Base-by-base conservation (phyloP, 2,888 invertebrate genomes). In the Opisthograptis luteolata region DNA sequence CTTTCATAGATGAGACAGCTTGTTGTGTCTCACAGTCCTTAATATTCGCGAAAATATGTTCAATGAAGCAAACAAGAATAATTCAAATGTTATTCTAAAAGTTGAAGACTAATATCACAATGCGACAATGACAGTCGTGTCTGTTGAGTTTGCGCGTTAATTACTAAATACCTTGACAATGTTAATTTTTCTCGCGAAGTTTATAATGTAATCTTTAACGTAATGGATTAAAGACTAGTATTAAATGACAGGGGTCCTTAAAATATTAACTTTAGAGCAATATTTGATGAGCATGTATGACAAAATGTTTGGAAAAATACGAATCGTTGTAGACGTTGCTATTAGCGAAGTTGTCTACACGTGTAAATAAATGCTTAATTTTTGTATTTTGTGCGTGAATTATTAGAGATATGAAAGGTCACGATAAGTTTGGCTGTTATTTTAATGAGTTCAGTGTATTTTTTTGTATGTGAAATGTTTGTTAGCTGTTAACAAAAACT, bases 91-190 rank as follows among this genome's bases (percentile, higher is more conserved):
- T 74, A 71, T 73, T 67, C 66, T 66, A 63, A 70, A 70, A 60
- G 51, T 60, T 61, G 58, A 69, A 76, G 65, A 64, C 66, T 68
- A 65, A 73, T 73, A 68, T 70, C 66, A 72, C 64, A 76, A 78
- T 75, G 72, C 53, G 50, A 82, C 78, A 80, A 77, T 70, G 63
- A 58, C 40, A 44, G 63, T 76, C 82, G 79, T 84, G 85, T 73
- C 61, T 62, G 58, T 62, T 61, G 63, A 72, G 75, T 83, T 81
- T 81, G 76, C 66, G 64, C 42, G 73, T 67, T 81, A 81, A 84
- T 84, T 81, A 79, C 20, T 35, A 0, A 37, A 67, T 39, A 59
- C 51, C 48, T 68, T 57, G 62, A 68, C 73, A 70, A 73, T 10
- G 27, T 64, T 75, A 66, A 53, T 41, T 51, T 51, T 60, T 24